Percentiles rank a stretch among this genome's conserved stretches.
phyloP scores from a whole-genome alignment of 92 coral and sea anemone genomes.

The Phenganax stokvisi region DNA sequence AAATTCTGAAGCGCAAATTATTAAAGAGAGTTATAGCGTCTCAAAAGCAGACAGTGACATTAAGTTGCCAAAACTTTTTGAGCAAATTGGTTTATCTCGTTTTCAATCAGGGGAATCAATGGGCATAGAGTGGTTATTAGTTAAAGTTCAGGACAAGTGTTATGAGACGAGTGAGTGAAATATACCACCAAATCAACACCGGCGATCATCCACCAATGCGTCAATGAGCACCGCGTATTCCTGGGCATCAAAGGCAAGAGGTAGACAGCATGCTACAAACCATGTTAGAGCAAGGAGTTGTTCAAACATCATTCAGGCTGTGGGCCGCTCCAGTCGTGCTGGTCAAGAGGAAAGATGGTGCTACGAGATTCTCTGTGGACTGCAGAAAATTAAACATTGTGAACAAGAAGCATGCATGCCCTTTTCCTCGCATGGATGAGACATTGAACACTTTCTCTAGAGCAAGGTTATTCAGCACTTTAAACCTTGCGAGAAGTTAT shows the following conservation, averaged over 20 bases:
- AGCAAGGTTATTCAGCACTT: background rate
- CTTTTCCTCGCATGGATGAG: background rate
- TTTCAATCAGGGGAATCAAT: background rate
- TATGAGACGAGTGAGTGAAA: constrained; percentile 46
- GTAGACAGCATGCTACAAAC: background rate
- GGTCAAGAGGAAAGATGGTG: constrained; percentile 15
- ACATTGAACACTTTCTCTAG: constrained; percentile 1
- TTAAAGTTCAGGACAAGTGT: constrained; percentile 36
- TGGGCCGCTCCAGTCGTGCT: constrained; percentile 13
- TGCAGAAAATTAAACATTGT: background rate
- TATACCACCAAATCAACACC: constrained; percentile 18
- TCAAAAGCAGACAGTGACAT: too few relatives aligned
- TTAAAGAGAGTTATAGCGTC: too few relatives aligned
- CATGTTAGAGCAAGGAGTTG: background rate
- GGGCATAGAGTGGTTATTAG: constrained; percentile 10
- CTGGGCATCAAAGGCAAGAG: constrained; percentile 3
- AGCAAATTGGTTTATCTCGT: background rate
- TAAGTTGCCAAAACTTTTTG: background rate
- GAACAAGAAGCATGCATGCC: background rate
- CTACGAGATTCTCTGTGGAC: background rate
- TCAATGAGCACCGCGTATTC: background rate
- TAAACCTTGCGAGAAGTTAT: constrained; percentile 3
- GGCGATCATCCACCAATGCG: constrained; percentile 1
- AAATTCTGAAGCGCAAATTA: too few relatives aligned
- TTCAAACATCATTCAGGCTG: background rate